Evolutionary conservation across 2,888 invertebrate genomes (phyloP).

Genomic region (Eilema caniola): DNA sequence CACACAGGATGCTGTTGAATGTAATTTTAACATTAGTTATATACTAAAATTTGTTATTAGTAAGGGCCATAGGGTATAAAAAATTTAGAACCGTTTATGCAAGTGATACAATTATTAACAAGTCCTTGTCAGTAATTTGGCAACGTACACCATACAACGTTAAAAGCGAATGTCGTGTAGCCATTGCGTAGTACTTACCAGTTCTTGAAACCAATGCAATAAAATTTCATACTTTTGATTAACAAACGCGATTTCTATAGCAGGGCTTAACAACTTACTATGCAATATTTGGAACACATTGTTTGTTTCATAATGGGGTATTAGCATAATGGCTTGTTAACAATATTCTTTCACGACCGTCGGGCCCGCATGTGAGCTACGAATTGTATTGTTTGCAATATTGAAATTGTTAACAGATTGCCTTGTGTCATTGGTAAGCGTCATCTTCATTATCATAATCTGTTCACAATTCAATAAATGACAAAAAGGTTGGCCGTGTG

Average conservation of each 20-base stretch:
- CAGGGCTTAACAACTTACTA: constrained; percentile 50
- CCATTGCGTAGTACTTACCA: constrained; percentile 43
- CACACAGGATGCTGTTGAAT: no score
- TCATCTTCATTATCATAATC: no score
- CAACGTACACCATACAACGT: constrained; percentile 15
- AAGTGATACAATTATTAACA: constrained; percentile 43
- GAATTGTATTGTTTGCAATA: constrained; percentile 27
- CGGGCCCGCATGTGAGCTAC: constrained; percentile 28
- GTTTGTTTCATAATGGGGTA: constrained; percentile 57
- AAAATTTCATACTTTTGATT: constrained; percentile 51
- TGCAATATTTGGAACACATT: constrained; percentile 50
- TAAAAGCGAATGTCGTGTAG: constrained; percentile 36
- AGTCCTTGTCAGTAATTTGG: constrained; percentile 19
- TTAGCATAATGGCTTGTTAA: constrained; percentile 56
- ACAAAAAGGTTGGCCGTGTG: no score
- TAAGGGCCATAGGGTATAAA: neutral
- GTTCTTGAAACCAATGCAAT: constrained; percentile 40
- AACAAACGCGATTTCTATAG: constrained; percentile 52
- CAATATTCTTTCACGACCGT: constrained; percentile 49
- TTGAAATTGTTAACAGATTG: constrained; percentile 30
- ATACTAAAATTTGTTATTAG: no score
- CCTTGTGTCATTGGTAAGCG: neutral
- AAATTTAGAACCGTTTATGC: constrained; percentile 11
- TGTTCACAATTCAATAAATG: no score
- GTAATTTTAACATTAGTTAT: no score